phyloP scores from a whole-genome alignment of 2,797 vertebrate species.

The Tiaroga cobitis region DNA sequence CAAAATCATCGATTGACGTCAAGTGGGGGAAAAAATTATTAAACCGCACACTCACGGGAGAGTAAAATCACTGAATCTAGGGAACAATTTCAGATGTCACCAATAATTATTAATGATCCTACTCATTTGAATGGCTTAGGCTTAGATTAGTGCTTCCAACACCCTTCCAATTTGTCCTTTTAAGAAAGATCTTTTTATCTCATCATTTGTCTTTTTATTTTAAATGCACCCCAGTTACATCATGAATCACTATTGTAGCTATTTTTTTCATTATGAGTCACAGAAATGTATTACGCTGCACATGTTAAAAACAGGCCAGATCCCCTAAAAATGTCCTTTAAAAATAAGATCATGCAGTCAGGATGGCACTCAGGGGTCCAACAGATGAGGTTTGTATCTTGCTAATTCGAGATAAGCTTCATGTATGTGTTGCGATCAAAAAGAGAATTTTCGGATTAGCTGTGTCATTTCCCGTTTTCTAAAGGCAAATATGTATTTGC shows the following conservation, averaged over 20 bases:
- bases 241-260: background rate
- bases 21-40: background rate
- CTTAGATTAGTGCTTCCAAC: background rate
- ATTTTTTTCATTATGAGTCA: background rate
- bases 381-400: slow-evolving; percentile 11
- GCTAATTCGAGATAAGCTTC: background rate
- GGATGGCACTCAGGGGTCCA: background rate
- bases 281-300: too few species aligned
- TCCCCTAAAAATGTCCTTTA: background rate
- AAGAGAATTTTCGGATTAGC: background rate
- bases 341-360: background rate
- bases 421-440: background rate
- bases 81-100: background rate
- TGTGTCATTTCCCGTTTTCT: background rate
- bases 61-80: background rate
- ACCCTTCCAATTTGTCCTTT: slow-evolving; percentile 3
- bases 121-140: background rate
- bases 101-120: slow-evolving; percentile 17
- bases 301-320: background rate
- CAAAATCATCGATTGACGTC: background rate
- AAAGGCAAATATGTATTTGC: slow-evolving; percentile 27
- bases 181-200: background rate
- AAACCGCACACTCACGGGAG: background rate
- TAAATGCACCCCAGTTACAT: background rate
- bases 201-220: background rate